Evolutionary conservation across 2,797 vertebrate species (phyloP), one percentile per base, ranked within the genome.

Genomic region (Ceryle rudis): DNA sequence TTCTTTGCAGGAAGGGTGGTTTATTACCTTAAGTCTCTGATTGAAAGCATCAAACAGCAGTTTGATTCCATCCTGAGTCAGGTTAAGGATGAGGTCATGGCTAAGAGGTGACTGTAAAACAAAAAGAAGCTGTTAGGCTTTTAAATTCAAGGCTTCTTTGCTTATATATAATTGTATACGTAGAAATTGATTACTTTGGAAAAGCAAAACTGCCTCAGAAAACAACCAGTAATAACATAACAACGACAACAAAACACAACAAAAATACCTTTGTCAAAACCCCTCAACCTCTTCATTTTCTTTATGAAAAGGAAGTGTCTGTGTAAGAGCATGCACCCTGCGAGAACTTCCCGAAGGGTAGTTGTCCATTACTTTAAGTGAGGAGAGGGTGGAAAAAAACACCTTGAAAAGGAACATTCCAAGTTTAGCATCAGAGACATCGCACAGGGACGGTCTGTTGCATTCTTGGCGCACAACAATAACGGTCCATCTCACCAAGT

Each of bases 41-140:
- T 99, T 99, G 97, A 99, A 99, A 98, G 99, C 99, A 98, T 99
- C 99, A 98, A 99, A 99, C 98, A 99, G 99, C 98, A 99, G 99
- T 98, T 99, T 99, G 98, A 99, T 99, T 98, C 99, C 99, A 98
- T 99, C 99, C 99, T 99, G 99, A 99, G 99, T 99, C 98, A 99
- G 96, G 98, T 99, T 99, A 98, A 99, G 99, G 98, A 99, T 99
- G 98, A 99, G 99, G 99, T 99, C 99, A 97, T 99, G 99, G 98
- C 99, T 99, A 97, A 99, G 99, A 97, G 99, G 99, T 92, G 98
- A 99, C 99, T 99, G 97, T 12, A 96, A 97, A 97, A 93, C 77
- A 97, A 73, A 55, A 58, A 92, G 87, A 93, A 71, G 25, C 74
- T 33, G 86, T 70, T 64, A 97, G 42, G 31, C 6, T 81, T 71